Evolutionary conservation across 2,888 invertebrate genomes (phyloP), one percentile per base, ranked within the genome.

Genomic region (Caenorhabditis sulstoni): DNA sequence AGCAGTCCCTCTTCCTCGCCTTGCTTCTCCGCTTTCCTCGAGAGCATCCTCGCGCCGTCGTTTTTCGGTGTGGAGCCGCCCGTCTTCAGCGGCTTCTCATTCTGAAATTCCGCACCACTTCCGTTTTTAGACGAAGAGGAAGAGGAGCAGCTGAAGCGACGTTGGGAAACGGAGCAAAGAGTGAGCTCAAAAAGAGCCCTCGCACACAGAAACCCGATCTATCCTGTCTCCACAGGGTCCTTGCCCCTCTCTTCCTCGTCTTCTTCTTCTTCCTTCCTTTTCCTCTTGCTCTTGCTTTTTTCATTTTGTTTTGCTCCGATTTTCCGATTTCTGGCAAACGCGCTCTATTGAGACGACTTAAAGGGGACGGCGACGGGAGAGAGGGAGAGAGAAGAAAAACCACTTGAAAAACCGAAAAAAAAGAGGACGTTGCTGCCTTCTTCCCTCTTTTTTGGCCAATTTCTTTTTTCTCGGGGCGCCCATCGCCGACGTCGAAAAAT

Each of bases 21-120:
- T 53, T 52, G 4, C 41, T 58, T 29, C 67, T 57, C 67, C 57
- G 45, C 57, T 35, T 49, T 57, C 58, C 41, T 58, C 49, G 47
- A 58, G 29, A n/a, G n/a, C n/a, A n/a, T n/a, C n/a, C n/a, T n/a
- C n/a, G n/a, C n/a, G n/a, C n/a, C n/a, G n/a, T n/a, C n/a, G n/a
- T n/a, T n/a, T n/a, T n/a, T n/a, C n/a, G n/a, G n/a, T n/a, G n/a
- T n/a, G n/a, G n/a, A n/a, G n/a, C n/a, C n/a, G n/a, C n/a, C n/a
- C n/a, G n/a, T n/a, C n/a, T n/a, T n/a, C n/a, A n/a, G n/a, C n/a
- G n/a, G n/a, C 29, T 5, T 29, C 29, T 29, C 29, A 29, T 29
- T 29, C 29, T 29, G 29, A 29, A 29, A 29, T 29, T 29, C 29
- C 29, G 3, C 29, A 29, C 29, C 29, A 29, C 29, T 29, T 29